Percentiles rank a stretch among this genome's conserved stretches.
These are phyloP conservation scores for Discoglossus pictus DNA, from an alignment of 2,797 vertebrate species.

Conservation along the genomic window DNA sequence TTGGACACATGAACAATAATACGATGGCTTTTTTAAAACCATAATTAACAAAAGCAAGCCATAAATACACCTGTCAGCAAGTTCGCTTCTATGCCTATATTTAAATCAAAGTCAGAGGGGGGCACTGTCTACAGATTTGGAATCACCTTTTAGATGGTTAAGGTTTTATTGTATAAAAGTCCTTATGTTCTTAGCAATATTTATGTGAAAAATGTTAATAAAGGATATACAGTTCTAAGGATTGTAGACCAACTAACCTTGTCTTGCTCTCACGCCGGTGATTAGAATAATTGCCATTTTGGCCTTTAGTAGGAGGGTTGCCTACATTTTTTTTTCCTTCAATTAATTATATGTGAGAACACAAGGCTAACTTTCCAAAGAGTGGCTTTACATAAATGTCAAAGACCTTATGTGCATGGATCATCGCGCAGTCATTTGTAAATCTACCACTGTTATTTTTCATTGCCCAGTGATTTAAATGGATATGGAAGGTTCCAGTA, in stretches of 20 bases:
- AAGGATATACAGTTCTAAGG: slow-evolving; percentile 33
- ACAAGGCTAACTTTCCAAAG: slow-evolving; percentile 30
- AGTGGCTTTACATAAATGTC: slow-evolving; percentile 31
- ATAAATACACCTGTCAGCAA: slow-evolving; percentile 28
- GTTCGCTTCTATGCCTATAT: slow-evolving; percentile 28
- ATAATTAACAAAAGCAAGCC: slow-evolving; percentile 30
- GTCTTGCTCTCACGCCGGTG: slow-evolving; percentile 27
- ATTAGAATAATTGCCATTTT: slow-evolving; percentile 18
- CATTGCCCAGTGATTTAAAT: too few species aligned
- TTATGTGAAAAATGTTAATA: slow-evolving; percentile 48
- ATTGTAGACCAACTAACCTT: slow-evolving; percentile 28
- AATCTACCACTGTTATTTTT: not conserved
- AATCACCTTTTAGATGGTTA: slow-evolving; percentile 10
- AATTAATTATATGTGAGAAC: slow-evolving; percentile 2
- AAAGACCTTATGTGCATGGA: slow-evolving; percentile 66
- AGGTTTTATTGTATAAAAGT: slow-evolving; percentile 40
- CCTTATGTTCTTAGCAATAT: slow-evolving; percentile 49
- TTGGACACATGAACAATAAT: too few species aligned
- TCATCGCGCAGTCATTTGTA: not conserved
- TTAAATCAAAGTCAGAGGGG: slow-evolving; percentile 4
- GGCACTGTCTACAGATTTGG: too few species aligned
- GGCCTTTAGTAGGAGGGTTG: slow-evolving; percentile 5
- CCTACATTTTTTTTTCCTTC: not conserved
- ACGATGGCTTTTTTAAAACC: slow-evolving; percentile 14
- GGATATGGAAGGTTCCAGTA: too few species aligned